A percentile compares a stretch with the other conserved stretches of the same genome.
phyloP scores from a whole-genome alignment of 2,113 vertebrate genomes.

The Trinectes maculatus region DNA sequence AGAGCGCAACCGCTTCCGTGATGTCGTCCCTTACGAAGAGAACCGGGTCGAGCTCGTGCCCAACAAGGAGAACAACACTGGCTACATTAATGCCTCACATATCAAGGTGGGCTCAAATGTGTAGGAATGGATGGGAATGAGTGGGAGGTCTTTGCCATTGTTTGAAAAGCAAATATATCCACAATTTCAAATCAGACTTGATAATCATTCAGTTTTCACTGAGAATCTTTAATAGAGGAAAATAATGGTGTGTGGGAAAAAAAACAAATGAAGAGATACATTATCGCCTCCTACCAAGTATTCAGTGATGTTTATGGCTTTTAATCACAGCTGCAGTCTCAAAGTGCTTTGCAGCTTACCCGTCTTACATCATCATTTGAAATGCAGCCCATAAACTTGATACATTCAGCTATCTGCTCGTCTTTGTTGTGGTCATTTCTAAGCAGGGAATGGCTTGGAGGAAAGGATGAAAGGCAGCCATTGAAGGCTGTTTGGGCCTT shows the following conservation, averaged over 20 bases:
- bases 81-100: conserved; percentile 95
- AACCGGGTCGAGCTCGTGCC: conserved; percentile 93
- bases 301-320: conserved; percentile 1
- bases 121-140: neutral
- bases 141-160: no score
- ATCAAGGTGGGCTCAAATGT: conserved; percentile 83
- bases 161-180: no score
- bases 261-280: neutral
- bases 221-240: neutral
- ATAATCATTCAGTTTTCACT: no score
- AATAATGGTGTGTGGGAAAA: neutral
- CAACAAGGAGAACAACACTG: conserved; percentile 94
- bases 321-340: neutral
- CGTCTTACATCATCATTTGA: conserved; percentile 21
- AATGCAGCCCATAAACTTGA: conserved; percentile 32
- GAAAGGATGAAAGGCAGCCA: conserved; percentile 64
- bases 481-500: conserved; percentile 60
- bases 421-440: conserved; percentile 58
- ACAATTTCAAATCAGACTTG: neutral
- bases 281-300: neutral
- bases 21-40: conserved; percentile 92
- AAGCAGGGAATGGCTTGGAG: conserved; percentile 41
- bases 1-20: conserved; percentile 91
- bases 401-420: conserved; percentile 10
- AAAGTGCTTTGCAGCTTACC: conserved; percentile 12